Evolutionary conservation across 2,888 invertebrate species (phyloP).

Genomic region (Brachyptera risi): DNA sequence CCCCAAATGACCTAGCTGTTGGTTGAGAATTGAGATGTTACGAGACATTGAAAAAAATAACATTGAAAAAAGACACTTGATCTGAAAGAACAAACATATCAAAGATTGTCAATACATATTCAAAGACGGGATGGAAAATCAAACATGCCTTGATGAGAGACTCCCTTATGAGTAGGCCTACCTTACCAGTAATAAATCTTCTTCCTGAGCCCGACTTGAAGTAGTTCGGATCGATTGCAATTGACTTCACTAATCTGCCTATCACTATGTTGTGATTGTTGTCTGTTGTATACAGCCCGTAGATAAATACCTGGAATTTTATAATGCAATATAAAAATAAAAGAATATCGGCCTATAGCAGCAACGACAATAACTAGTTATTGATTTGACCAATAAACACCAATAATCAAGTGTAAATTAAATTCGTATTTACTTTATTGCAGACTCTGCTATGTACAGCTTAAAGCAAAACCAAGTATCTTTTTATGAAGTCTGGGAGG

Average conservation of each 20-base stretch:
- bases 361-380: too few species aligned
- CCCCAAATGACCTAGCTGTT: too few species aligned
- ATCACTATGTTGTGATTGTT: slow-evolving; percentile 74
- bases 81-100: background rate
- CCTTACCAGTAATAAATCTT: slow-evolving; percentile 72
- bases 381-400: too few species aligned
- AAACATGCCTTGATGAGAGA: background rate
- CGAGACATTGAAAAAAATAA: too few species aligned
- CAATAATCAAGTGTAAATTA: too few species aligned
- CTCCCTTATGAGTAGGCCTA: background rate
- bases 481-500: too few species aligned
- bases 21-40: too few species aligned
- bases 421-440: too few species aligned
- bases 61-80: background rate
- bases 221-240: slow-evolving; percentile 82
- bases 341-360: background rate
- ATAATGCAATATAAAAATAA: background rate
- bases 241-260: slow-evolving; percentile 77
- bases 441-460: too few species aligned
- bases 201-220: slow-evolving; percentile 70
- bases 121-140: background rate
- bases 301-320: slow-evolving; percentile 61
- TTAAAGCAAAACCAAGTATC: too few species aligned
- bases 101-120: background rate
- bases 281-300: slow-evolving; percentile 81